Base-by-base conservation (phyloP, 2,113 vertebrate species). In the Plecotus auritus region DNA sequence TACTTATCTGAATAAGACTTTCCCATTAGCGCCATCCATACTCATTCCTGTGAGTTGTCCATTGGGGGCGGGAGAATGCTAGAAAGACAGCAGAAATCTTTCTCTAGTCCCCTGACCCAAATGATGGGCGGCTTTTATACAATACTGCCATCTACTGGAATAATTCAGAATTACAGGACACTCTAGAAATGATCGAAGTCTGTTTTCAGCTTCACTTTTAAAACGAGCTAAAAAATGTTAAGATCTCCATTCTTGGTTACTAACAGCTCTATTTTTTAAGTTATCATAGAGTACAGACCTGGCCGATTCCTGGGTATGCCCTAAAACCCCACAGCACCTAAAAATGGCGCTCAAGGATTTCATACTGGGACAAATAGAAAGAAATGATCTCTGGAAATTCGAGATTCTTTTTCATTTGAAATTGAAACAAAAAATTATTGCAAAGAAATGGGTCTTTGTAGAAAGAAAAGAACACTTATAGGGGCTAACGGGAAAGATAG, bases 81-180 rank as follows among this genome's bases (percentile, higher is more conserved):
- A 28, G 14, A 47, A 85, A 70, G 9, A 59, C 30, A 16, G 86
- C 4, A 56, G 88, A 88, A 90, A 85, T 45, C 32, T 88, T 54
- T 56, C 30, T 72, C 7, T 4, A 28, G 47, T 28, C 12, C 40
- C 47, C 51, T 18, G 69, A 28, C 32, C 4, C 16, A 5, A 3
- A 5, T 8, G 37, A 73, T 18, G 37, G 47, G 5, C 2, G 78
- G 84, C 70, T 92, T 89, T 96, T 95, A 94, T 97, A 93, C 97
- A 97, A 97, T 59, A 94, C 20, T 94, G 85, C 90, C 97, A 97
- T 94, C 97, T 97, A 85, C 73, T 84, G 97, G 85, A 22, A 1
- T 2, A 0, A 70, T 4, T 81, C 9, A 87, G 88, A 87, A 78
- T 66, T 67, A 70, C 59, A 73, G 49, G 13, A 61, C 35, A 51